Evolutionary conservation across 2,797 vertebrate genomes (phyloP).

Genomic region (Acipenser transmontanus): DNA sequence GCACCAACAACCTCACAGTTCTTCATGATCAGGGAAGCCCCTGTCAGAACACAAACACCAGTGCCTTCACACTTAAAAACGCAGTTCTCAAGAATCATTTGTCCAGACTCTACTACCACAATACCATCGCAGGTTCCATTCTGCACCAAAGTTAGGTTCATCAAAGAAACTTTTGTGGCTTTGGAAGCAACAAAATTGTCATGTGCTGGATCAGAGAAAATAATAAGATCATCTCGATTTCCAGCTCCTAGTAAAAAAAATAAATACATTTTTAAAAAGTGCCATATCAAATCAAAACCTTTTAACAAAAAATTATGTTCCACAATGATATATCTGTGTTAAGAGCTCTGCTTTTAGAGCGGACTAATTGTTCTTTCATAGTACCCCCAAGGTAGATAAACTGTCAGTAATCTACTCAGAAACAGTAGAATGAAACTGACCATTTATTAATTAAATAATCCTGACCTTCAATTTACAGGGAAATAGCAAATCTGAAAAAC

Average conservation of each 20-base stretch:
- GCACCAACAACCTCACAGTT: constrained; percentile 46
- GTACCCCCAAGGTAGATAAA: no score
- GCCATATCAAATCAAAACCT: no score
- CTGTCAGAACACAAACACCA: constrained; percentile 49
- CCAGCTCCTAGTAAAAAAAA: constrained; percentile 32
- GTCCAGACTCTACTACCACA: constrained; percentile 53
- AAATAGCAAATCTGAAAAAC: constrained; percentile 2
- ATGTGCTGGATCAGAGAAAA: constrained; percentile 36
- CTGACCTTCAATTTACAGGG: no score
- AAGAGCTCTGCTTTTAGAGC: no score
- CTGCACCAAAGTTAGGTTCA: constrained; percentile 49
- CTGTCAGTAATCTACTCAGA: no score
- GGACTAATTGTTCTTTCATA: no score
- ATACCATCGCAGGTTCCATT: constrained; percentile 52
- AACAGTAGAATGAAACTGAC: not conserved
- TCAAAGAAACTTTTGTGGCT: constrained; percentile 40
- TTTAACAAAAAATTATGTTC: no score
- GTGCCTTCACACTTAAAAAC: constrained; percentile 53
- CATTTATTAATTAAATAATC: not conserved
- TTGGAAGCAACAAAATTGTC: constrained; percentile 47
- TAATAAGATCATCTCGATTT: constrained; percentile 42
- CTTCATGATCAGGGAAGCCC: constrained; percentile 41
- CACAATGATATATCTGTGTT: no score
- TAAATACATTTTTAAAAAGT: not conserved
- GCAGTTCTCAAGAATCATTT: constrained; percentile 52